phyloP scores from a whole-genome alignment of 2,888 invertebrate genomes.

The Allygus modestus region DNA sequence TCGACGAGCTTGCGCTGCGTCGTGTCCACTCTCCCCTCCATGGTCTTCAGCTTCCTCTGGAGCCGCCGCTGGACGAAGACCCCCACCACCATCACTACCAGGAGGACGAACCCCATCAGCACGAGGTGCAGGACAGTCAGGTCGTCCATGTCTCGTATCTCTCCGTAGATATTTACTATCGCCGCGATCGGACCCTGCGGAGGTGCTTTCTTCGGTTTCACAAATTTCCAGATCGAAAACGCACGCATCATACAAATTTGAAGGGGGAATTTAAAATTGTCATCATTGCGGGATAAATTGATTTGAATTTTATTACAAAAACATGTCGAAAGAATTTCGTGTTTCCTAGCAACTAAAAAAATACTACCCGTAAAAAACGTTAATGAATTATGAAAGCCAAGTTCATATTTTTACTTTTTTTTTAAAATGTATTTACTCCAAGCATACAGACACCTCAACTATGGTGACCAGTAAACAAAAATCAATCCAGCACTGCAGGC shows the following conservation, averaged over 20 bases:
- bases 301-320: neutral
- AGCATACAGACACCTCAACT: too few relatives aligned
- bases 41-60: neutral
- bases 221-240: neutral
- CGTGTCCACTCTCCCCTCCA: neutral
- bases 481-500: too few relatives aligned
- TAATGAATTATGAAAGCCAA: too few relatives aligned
- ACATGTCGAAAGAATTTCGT: neutral
- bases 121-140: neutral
- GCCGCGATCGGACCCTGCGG: neutral
- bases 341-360: conserved; percentile 16
- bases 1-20: neutral
- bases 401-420: too few relatives aligned
- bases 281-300: neutral
- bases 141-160: neutral
- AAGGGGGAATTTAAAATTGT: neutral
- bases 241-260: neutral
- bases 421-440: too few relatives aligned
- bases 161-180: neutral
- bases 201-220: neutral
- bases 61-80: neutral
- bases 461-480: too few relatives aligned
- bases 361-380: too few relatives aligned
- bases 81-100: neutral
- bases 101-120: neutral